These are phyloP conservation scores for Acanthurus tractus DNA, from an alignment of 2,797 vertebrate genomes.

Conservation along the genomic window DNA sequence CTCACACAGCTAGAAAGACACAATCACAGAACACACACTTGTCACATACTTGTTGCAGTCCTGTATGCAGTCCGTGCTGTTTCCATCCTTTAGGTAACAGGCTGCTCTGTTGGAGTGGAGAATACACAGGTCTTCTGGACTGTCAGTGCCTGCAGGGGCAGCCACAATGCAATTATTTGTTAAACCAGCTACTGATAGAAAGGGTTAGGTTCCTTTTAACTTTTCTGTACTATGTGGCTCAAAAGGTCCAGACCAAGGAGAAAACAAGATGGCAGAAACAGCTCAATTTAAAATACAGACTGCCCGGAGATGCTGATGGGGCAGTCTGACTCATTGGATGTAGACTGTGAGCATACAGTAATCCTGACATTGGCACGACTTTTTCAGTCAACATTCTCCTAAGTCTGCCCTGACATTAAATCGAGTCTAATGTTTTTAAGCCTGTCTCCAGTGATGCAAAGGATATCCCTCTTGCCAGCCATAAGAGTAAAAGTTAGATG, in stretches of 20 bases:
- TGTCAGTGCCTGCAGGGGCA: slow-evolving; percentile 85
- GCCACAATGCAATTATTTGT: slow-evolving; percentile 34
- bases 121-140: slow-evolving; percentile 90
- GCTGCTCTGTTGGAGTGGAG: slow-evolving; percentile 97
- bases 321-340: no score
- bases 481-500: slow-evolving; percentile 54
- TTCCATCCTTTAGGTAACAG: slow-evolving; percentile 94
- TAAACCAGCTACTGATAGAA: slow-evolving; percentile 6
- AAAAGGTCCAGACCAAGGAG: background rate
- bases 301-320: slow-evolving; percentile 32
- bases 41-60: slow-evolving; percentile 93
- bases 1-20: background rate
- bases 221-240: slow-evolving; percentile 14
- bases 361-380: no score
- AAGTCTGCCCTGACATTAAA: slow-evolving; percentile 4
- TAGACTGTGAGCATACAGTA: no score
- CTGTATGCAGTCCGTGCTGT: slow-evolving; percentile 92
- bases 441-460: slow-evolving; percentile 16
- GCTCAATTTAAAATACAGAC: slow-evolving; percentile 13
- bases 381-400: no score
- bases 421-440: slow-evolving; percentile 9
- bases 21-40: background rate
- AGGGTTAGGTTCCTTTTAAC: background rate
- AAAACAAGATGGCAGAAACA: background rate
- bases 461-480: slow-evolving; percentile 2